These are phyloP conservation scores for Conus canariensis DNA, from an alignment of 2,888 invertebrate genomes.

Conservation along the genomic window DNA sequence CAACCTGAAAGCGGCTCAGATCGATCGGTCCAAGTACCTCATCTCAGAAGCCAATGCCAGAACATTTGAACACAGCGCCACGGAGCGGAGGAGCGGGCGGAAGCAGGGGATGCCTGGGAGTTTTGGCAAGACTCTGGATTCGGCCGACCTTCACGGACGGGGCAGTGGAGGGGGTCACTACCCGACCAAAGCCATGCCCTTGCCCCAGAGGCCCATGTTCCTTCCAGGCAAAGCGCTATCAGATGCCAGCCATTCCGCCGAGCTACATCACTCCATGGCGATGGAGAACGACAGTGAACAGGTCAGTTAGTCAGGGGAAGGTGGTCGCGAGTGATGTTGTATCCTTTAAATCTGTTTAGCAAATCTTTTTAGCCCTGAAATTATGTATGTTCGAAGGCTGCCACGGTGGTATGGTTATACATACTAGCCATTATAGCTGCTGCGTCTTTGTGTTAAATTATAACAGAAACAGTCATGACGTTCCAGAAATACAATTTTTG, in stretches of 20 bases:
- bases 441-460: no score
- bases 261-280: neutral
- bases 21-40: constrained; percentile 72
- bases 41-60: constrained; percentile 66
- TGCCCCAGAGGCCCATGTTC: constrained; percentile 62
- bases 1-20: constrained; percentile 68
- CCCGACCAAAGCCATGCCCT: constrained; percentile 70
- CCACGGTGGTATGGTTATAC: no score
- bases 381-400: no score
- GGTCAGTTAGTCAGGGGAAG: neutral
- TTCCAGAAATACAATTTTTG: no score
- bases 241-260: neutral
- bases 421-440: no score
- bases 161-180: constrained; percentile 56
- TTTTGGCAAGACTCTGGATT: constrained; percentile 29
- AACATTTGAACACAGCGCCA: constrained; percentile 57
- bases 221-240: neutral
- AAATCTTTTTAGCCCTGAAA: no score
- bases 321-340: neutral
- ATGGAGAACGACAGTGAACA: neutral
- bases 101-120: constrained; percentile 30
- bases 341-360: no score
- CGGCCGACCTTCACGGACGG: neutral
- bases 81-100: constrained; percentile 59
- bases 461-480: no score